Base-by-base conservation (phyloP, 2,888 invertebrate species). In the Heliconius charithonia region DNA sequence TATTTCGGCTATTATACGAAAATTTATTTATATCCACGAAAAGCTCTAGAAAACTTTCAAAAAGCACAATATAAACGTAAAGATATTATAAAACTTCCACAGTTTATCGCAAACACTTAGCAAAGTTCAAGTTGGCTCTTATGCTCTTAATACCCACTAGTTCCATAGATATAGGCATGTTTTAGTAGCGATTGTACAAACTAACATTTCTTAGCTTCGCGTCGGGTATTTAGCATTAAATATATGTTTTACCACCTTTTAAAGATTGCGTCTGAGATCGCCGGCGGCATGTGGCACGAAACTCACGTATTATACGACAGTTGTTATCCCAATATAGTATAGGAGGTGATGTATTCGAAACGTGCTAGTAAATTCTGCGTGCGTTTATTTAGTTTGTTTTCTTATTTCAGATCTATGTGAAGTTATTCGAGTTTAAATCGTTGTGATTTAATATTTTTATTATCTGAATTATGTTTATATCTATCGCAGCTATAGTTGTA, bases 171-270 rank as follows among this genome's bases (percentile, higher is more conserved):
- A 63, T 41, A 72, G 72, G 72, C 83, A 56, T 77, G 76, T 79
- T 71, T 81, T 83, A 82, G 82, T 82, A 81, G 83, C 79, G 80
- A 80, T 82, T 79, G 75, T 82, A 81, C 78, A 83, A 85, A 86
- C 86, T 86, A 82, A 85, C 83, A 86, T 88, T 90, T 88, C 89
- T 86, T 89, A 86, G 86, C 84, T 86, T 91, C 92, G 91, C 90
- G 92, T 89, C 87, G 86, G 88, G 86, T 89, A 88, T 91, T 93
- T 93, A 94, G 90, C 92, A 92, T 94, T 94, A 93, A 94, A 94
- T 94, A 94, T 94, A 94, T 94, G 94, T 94, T 94, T 94, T 94
- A 95, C 93, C 94, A 94, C 94, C 93, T 95, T 94, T 93, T 94
- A 94, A 93, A 94, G 94, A 94, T 93, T 89, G 92, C 89, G 93